These are phyloP conservation scores for Zaprionus camerounensis DNA, from an alignment of 1,140 invertebrate species.

Conservation along the genomic window DNA sequence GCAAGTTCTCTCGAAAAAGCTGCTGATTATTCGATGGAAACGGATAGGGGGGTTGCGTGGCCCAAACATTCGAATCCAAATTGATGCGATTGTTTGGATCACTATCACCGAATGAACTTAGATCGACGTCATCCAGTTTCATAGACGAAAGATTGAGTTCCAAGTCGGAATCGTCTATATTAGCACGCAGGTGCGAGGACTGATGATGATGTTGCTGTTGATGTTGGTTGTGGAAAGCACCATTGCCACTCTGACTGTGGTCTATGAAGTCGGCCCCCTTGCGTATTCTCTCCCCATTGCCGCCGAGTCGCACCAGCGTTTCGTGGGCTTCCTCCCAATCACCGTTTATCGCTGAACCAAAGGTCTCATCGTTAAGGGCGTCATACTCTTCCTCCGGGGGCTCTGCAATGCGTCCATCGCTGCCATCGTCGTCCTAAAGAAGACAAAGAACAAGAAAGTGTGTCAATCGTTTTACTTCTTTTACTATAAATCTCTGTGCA, in stretches of 20 bases:
- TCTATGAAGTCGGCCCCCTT: conserved; percentile 45
- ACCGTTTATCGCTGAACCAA: conserved; percentile 89
- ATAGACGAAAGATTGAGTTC: conserved; percentile 86
- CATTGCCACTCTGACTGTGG: conserved; percentile 38
- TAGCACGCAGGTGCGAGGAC: conserved; percentile 20
- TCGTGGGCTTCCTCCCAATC: conserved; percentile 88
- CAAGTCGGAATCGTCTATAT: conserved; percentile 69
- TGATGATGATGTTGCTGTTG: background rate
- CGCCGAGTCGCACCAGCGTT: conserved; percentile 76
- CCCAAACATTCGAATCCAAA: conserved; percentile 85
- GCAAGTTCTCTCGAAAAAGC: conserved; percentile 66
- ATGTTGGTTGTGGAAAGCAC: conserved; percentile 31
- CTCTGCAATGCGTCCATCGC: conserved; percentile 85
- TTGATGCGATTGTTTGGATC: conserved; percentile 63
- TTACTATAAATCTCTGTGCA: background rate
- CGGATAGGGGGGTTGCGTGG: conserved; percentile 46
- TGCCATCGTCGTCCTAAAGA: conserved; percentile 84
- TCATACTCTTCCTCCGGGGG: conserved; percentile 94
- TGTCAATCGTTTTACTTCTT: conserved; percentile 11
- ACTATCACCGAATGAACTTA: conserved; percentile 81
- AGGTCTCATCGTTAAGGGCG: conserved; percentile 95
- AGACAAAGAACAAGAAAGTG: conserved; percentile 16
- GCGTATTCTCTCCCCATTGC: conserved; percentile 64
- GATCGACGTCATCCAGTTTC: conserved; percentile 86
- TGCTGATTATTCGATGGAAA: conserved; percentile 49